phyloP scores from a whole-genome alignment of 2,797 vertebrate genomes.

The Enteromius unitaeniatus region DNA sequence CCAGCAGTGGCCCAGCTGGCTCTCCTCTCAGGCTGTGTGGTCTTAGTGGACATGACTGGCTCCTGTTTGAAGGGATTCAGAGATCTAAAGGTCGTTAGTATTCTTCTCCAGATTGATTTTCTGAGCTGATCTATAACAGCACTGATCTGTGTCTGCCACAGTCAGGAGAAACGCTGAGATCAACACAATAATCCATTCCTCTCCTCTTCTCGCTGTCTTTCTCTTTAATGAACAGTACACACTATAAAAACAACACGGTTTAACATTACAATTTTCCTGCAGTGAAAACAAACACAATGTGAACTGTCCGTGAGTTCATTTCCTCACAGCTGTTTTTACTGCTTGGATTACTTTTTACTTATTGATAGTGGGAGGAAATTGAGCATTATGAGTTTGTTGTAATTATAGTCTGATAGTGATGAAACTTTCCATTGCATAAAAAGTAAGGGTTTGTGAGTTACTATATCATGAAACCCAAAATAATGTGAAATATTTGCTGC shows the following conservation, averaged over 20 bases:
- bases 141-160: slow-evolving; percentile 72
- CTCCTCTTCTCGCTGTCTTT: slow-evolving; percentile 58
- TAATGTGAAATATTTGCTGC: neutral
- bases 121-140: slow-evolving; percentile 76
- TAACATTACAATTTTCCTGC: neutral
- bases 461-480: neutral
- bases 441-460: neutral
- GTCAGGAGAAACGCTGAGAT: slow-evolving; percentile 71
- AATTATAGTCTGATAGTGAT: neutral
- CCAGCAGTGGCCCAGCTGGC: slow-evolving; percentile 28
- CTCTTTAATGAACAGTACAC: slow-evolving; percentile 34
- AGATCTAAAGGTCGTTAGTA: slow-evolving; percentile 78
- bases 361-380: neutral
- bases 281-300: neutral
- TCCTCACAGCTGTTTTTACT: neutral
- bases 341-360: neutral
- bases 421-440: neutral
- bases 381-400: neutral
- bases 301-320: neutral
- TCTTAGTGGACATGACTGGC: slow-evolving; percentile 68
- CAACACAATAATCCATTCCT: slow-evolving; percentile 63
- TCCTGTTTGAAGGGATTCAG: slow-evolving; percentile 63
- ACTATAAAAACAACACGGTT: neutral
- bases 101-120: slow-evolving; percentile 73
- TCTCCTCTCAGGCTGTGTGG: slow-evolving; percentile 38